Base-by-base conservation (phyloP, 2,888 invertebrate species). In the Melieria picta region DNA sequence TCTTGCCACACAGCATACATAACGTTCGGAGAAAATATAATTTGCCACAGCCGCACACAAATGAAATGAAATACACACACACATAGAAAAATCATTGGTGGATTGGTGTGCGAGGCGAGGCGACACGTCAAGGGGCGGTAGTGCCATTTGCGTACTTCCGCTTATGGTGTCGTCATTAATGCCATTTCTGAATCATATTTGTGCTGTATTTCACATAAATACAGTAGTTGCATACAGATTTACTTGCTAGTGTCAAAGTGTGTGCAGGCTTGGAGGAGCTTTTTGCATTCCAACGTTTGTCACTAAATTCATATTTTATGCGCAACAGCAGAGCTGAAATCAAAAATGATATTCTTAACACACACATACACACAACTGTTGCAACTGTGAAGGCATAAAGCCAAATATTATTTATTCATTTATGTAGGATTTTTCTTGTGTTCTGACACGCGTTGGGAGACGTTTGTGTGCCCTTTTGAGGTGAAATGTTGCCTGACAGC, bases 81-180 rank as follows among this genome's bases (percentile, higher is more conserved):
- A 57, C 63, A 73, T 73, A 72, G 72, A 75, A 74, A 74, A 30
- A 30, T 0, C 30, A 30, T 30, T 30, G 30, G 30, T 30, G 30
- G 30, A 30, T 30, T 30, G 30, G 30, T 30, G 30, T 30, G 30
- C 30, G 3, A 16, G 16, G 30, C 30, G 30, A 30, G 30, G 30
- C 30, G 30, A 30, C 30, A 30, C 30, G 2, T 30, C 30, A 30
- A 30, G 30, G 30, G 30, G 30, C 30, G 64, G 1, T 4, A n/a
- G 52, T 52, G 5, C 13, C 9, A 52, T n/a, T 13, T 52, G 13
- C 13, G 52, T 10, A 55, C 7, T 9, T 52, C 64, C 69, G 48
- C 71, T 71, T 69, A 58, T 71, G 69, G 71, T 62, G 68, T 64
- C 71, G 73, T 72, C 71, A 74, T 76, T 76, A 76, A 76, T 72